phyloP scores from a whole-genome alignment of 2,888 invertebrate genomes.

The Scaptomyza caliginosa region DNA sequence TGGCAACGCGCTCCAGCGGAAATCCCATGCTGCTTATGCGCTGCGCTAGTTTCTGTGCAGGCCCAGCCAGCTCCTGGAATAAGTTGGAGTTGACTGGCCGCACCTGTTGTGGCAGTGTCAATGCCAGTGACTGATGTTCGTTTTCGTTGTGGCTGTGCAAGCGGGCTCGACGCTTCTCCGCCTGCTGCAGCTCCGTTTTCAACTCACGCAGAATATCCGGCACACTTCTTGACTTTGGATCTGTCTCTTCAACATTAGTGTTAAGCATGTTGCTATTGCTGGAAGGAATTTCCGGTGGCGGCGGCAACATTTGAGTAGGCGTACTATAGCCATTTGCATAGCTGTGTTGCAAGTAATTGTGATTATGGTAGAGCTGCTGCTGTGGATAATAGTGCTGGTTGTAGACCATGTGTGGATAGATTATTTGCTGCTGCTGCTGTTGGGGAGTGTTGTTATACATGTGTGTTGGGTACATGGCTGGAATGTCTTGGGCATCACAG shows the following conservation, averaged over 20 bases:
- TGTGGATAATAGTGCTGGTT: constrained; percentile 57
- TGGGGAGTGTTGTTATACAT: constrained; percentile 43
- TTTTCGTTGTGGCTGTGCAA: constrained; percentile 85
- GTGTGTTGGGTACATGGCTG: constrained; percentile 51
- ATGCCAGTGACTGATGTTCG: constrained; percentile 31
- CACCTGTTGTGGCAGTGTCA: constrained; percentile 26
- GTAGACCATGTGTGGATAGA: constrained; percentile 56
- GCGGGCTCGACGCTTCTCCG: constrained; percentile 85
- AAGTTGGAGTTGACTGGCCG: constrained; percentile 18
- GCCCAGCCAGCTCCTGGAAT: constrained; percentile 73
- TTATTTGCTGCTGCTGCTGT: constrained; percentile 50
- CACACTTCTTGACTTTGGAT: constrained; percentile 86
- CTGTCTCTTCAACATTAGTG: constrained; percentile 37
- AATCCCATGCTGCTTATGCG: constrained; percentile 95
- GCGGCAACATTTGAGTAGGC: constrained; percentile 34
- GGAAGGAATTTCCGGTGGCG: constrained; percentile 1
- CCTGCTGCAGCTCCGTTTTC: constrained; percentile 87
- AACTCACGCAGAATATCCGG: constrained; percentile 91
- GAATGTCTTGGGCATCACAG: constrained; percentile 73
- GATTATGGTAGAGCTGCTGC: constrained; percentile 75
- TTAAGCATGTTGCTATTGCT: constrained; percentile 11
- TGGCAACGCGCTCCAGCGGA: constrained; percentile 90
- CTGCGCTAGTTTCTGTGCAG: constrained; percentile 88
- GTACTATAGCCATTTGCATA: constrained; percentile 62
- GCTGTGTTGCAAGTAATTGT: constrained; percentile 79